A percentile compares a stretch with the other conserved stretches of the same genome.
Conservation (phyloP, 2,113 vertebrate species). For the Marcusenius ussheri region DNA sequence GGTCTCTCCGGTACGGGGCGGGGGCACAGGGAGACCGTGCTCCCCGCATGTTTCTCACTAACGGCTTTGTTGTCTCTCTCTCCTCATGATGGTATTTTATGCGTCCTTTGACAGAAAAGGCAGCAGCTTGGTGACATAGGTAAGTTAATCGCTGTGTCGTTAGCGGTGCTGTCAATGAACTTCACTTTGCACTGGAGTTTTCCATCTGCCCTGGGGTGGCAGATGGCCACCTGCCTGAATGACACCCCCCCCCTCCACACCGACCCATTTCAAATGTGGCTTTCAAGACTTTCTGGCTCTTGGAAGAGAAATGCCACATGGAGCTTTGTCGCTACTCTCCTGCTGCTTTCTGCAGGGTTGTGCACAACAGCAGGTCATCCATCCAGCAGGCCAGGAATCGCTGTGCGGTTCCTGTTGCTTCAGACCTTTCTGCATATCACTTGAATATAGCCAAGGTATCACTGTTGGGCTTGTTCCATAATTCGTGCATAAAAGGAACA, state of each 20-base stretch:
- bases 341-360: background rate
- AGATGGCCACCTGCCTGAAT: background rate
- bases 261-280: background rate
- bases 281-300: background rate
- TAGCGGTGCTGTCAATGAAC: conserved; percentile 25
- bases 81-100: conserved; percentile 57
- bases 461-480: background rate
- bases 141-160: conserved; percentile 50
- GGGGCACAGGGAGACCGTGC: conserved; percentile 44
- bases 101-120: conserved; percentile 65
- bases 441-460: background rate
- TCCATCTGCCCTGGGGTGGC: conserved; percentile 4
- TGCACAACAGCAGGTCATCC: background rate
- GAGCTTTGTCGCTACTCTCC: background rate
- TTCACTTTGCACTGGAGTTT: conserved; percentile 11
- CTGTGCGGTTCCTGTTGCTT: background rate
- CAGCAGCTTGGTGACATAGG: conserved; percentile 61
- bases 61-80: conserved; percentile 64
- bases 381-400: background rate
- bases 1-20: conserved; percentile 31
- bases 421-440: conserved; percentile 11
- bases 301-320: background rate
- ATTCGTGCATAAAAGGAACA: conserved; percentile 28
- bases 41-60: conserved; percentile 53
- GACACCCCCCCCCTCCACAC: background rate